Evolutionary conservation across 2,797 vertebrate genomes (phyloP).

Genomic region (Centropyge bicolor): DNA sequence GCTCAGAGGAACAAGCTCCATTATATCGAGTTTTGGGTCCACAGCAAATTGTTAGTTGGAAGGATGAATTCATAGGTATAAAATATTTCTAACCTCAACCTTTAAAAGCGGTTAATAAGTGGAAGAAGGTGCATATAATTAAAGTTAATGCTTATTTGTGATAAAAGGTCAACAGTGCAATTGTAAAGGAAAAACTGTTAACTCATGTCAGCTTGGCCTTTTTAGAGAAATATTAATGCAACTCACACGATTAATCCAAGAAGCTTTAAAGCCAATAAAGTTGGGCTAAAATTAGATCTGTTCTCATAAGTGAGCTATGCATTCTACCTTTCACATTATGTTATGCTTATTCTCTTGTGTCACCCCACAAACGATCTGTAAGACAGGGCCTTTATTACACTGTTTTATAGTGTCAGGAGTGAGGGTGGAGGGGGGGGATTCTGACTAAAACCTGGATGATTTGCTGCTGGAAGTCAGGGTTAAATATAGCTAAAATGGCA

Average conservation of each 20-base stretch:
- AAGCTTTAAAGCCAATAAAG: background rate
- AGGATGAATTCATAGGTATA: background rate
- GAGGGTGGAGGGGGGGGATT: background rate
- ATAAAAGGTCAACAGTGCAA: background rate
- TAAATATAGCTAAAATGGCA: conserved; percentile 76
- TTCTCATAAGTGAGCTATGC: background rate
- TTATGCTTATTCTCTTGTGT: conserved; percentile 1
- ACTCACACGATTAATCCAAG: background rate
- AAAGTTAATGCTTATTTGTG: background rate
- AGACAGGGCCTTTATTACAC: background rate
- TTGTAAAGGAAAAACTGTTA: background rate
- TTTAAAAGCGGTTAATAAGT: background rate
- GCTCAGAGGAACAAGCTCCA: background rate
- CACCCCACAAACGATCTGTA: conserved; percentile 7
- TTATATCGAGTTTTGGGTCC: background rate
- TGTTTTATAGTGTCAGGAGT: background rate
- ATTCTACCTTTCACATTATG: background rate
- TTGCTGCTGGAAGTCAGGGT: conserved; percentile 57
- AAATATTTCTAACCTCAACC: background rate
- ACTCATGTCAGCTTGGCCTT: background rate
- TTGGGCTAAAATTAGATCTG: background rate
- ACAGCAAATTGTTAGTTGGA: background rate
- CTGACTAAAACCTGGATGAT: conserved; percentile 56
- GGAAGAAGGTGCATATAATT: background rate
- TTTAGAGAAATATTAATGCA: background rate